Evolutionary conservation across 2,888 invertebrate genomes (phyloP).

Genomic region (Euphydryas editha): DNA sequence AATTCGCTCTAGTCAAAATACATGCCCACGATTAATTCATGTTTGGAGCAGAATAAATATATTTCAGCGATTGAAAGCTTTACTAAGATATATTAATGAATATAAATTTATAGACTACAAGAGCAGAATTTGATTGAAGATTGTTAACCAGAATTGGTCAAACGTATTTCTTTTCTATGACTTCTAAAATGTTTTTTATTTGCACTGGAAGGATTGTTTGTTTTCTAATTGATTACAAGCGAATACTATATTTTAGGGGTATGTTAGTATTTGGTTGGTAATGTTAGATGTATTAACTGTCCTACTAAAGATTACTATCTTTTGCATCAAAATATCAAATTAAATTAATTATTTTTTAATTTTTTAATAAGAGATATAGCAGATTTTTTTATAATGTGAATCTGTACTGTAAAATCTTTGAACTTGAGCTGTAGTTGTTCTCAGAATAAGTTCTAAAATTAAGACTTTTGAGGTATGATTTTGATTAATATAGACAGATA

Average conservation of each 20-base stretch:
- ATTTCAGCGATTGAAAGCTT: slow-evolving; percentile 2
- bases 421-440: slow-evolving; percentile 51
- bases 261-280: too few species aligned
- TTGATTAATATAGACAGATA: not conserved
- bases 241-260: too few species aligned
- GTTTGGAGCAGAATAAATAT: slow-evolving; percentile 55
- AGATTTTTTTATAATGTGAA: too few species aligned
- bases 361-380: too few species aligned
- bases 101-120: not conserved
- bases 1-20: slow-evolving; percentile 42
- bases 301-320: too few species aligned
- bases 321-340: too few species aligned
- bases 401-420: too few species aligned
- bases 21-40: slow-evolving; percentile 49
- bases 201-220: too few species aligned
- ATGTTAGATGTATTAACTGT: too few species aligned
- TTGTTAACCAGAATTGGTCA: not conserved
- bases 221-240: too few species aligned
- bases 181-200: too few species aligned
- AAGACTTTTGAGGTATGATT: slow-evolving; percentile 56
- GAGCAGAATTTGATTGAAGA: not conserved
- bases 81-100: slow-evolving; percentile 7
- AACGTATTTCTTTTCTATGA: not conserved
- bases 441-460: slow-evolving; percentile 73
- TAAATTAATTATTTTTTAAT: too few species aligned